These are phyloP conservation scores for Orchesella flavescens DNA, from an alignment of 2,888 invertebrate genomes.

Conservation along the genomic window DNA sequence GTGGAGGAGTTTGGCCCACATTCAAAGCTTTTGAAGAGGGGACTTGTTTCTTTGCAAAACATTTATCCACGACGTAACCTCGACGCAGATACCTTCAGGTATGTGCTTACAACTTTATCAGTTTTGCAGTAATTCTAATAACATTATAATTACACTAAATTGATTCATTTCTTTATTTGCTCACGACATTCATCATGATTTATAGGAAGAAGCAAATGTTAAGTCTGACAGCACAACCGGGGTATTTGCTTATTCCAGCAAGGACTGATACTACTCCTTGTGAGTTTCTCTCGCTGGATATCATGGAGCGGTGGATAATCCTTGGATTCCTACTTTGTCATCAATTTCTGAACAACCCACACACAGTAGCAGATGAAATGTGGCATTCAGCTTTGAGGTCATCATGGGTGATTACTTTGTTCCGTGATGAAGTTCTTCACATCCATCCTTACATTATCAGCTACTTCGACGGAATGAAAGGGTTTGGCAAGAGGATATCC, in stretches of 20 bases:
- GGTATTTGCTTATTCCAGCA: conserved; percentile 93
- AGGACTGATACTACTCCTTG: conserved; percentile 97
- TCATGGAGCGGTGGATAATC: conserved; percentile 97
- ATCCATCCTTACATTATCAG: conserved; percentile 94
- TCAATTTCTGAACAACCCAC: conserved; percentile 83
- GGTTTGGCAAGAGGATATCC: conserved; percentile 90
- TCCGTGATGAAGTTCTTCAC: conserved; percentile 96
- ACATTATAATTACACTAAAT: too few species aligned
- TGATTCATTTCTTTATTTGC: too few species aligned
- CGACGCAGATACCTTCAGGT: conserved; percentile 72
- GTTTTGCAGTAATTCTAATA: not conserved
- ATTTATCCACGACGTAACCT: conserved; percentile 90
- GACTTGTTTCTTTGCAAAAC: conserved; percentile 89
- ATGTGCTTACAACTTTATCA: not conserved
- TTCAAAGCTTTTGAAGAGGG: conserved; percentile 87
- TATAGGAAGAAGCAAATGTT: conserved; percentile 87
- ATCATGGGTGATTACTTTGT: conserved; percentile 94
- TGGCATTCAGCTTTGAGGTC: conserved; percentile 94
- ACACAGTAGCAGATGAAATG: conserved; percentile 76
- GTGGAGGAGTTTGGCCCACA: conserved; percentile 98
- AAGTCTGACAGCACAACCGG: conserved; percentile 94
- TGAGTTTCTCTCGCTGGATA: conserved; percentile 95
- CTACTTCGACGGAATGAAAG: conserved; percentile 96
- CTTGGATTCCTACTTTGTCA: conserved; percentile 95
- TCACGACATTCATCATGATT: too few species aligned